Base-by-base conservation (phyloP, 2,797 vertebrate genomes). In the Sebastes elongatus region DNA sequence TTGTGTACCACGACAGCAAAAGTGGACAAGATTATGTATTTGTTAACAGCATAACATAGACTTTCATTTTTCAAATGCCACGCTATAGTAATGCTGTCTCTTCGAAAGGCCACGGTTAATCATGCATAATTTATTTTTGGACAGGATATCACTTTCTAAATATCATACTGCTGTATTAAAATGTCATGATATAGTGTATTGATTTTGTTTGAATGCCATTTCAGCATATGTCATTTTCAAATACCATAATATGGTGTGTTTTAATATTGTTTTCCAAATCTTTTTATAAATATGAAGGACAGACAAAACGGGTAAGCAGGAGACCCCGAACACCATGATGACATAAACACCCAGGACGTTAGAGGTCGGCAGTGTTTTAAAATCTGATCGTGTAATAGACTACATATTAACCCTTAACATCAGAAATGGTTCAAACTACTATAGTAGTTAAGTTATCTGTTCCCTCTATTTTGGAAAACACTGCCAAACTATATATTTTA, bases 121-220 rank as follows among this genome's bases (percentile, higher is more conserved):
- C 72, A 76, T 76, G 78, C 68, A 86, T 85, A 74, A 85, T 83
- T 81, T 82, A 85, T 81, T 79, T 49, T 73, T 69, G 35, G 14
- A 74, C 85, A 23, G 73, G 71, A 35, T 55, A 76, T 32, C 30
- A 77, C 68, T 80, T 87, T 81, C 62, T 75, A 87, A 88, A 87
- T 86, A 88, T 78, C 88, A 88, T 70, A 49, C 77, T 49, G 74
- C 28, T 78, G 63, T 73, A 77, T 76, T 84, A 49, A 86, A 91
- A 90, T 86, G 86, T 71, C 83, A 82, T 84, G 28, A 81, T 80
- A 64, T 52, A 71, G 64, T 23, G 76, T 59, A 87, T 79, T 64
- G 84, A 86, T 86, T 83, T 81, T 68, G 73, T 71, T 71, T 22
- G 13, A 83, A 77, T 61, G 79, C 33, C 67, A 76, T 77, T 81